Evolutionary conservation across 1,140 invertebrate species (phyloP).

Genomic region (Hyles vespertilio): DNA sequence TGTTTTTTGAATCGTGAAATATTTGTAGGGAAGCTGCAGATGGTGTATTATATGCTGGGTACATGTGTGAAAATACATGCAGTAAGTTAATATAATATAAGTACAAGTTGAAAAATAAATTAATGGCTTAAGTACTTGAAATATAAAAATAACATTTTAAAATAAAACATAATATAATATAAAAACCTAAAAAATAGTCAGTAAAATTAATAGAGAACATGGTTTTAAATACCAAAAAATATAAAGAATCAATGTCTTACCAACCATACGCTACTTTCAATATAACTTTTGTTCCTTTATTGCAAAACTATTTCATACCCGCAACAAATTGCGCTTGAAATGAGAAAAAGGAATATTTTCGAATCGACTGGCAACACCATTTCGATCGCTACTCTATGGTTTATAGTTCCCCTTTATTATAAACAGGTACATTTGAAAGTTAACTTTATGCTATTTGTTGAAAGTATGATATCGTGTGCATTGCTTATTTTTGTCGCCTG

Average conservation of each 20-base stretch:
- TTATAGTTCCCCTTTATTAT: constrained; percentile 16
- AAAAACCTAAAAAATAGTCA: too few species aligned
- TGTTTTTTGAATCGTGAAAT: neutral
- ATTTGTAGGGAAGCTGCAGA: too few species aligned
- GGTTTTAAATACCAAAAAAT: too few species aligned
- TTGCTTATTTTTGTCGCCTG: neutral
- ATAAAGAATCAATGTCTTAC: neutral
- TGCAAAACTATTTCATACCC: neutral
- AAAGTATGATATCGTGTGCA: too few species aligned
- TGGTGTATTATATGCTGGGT: too few species aligned
- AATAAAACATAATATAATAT: too few species aligned
- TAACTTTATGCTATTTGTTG: neutral
- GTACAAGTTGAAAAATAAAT: too few species aligned
- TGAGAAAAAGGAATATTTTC: constrained; percentile 28
- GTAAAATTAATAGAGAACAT: too few species aligned
- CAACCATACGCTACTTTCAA: neutral
- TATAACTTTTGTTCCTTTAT: neutral
- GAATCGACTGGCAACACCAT: constrained; percentile 28
- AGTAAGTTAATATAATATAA: too few species aligned
- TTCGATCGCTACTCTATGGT: constrained; percentile 25
- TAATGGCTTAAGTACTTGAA: too few species aligned
- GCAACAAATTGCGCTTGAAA: neutral
- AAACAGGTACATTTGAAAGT: neutral
- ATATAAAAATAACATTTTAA: too few species aligned
- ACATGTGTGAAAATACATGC: too few species aligned